Conservation (phyloP, 2,888 invertebrate species). For the Abscondita cerata region DNA sequence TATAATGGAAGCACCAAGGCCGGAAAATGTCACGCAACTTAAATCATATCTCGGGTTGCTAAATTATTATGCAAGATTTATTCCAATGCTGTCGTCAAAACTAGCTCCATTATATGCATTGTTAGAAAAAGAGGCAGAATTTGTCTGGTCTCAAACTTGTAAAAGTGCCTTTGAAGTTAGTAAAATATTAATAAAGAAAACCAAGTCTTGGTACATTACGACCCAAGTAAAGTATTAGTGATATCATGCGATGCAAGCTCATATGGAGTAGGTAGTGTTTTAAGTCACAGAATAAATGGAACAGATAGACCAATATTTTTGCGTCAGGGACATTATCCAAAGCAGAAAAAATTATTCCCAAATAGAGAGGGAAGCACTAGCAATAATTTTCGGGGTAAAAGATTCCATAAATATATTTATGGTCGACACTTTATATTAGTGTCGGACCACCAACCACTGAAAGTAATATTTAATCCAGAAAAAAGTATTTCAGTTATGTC, state of each 20-base stretch:
- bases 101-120: neutral
- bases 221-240: neutral
- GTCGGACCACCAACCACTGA: neutral
- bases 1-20: neutral
- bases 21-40: neutral
- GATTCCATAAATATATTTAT: constrained; percentile 1
- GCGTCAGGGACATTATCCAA: neutral
- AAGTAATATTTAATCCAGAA: neutral
- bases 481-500: constrained; percentile 10
- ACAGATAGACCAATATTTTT: neutral
- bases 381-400: neutral
- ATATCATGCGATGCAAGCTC: neutral
- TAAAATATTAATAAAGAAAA: neutral
- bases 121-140: neutral
- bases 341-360: constrained; percentile 2
- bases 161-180: neutral
- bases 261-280: constrained; percentile 3
- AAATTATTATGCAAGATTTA: neutral
- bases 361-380: neutral
- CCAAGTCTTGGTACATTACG: too few relatives aligned
- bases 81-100: neutral
- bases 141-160: neutral
- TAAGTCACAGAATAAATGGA: neutral
- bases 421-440: constrained; percentile 2
- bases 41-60: neutral